A percentile compares a stretch with the other conserved stretches of the same genome.
Conservation (phyloP, 2,888 invertebrate species). For the Apotomis capreana region DNA sequence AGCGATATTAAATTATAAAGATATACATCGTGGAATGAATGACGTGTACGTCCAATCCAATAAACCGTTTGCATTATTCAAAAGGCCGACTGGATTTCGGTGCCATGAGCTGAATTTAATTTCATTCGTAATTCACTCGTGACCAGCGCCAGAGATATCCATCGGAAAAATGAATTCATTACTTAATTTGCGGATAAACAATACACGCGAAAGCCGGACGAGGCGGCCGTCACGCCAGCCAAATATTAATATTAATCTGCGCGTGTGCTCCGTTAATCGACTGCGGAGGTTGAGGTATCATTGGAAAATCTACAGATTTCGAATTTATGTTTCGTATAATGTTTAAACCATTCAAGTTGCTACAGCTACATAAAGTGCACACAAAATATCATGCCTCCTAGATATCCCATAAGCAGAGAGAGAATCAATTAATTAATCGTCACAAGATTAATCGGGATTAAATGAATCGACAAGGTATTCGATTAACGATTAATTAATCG, state of each 20-base stretch:
- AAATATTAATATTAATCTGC: slow-evolving; percentile 45
- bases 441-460: too few relatives aligned
- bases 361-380: neutral
- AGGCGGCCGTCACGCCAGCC: slow-evolving; percentile 40
- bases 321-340: slow-evolving; percentile 1
- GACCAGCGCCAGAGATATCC: slow-evolving; percentile 59
- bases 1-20: slow-evolving; percentile 52
- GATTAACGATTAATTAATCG: too few relatives aligned
- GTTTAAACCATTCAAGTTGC: neutral
- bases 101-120: slow-evolving; percentile 67
- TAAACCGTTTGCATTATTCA: slow-evolving; percentile 79
- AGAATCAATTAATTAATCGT: too few relatives aligned
- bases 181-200: slow-evolving; percentile 60
- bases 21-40: slow-evolving; percentile 58
- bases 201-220: slow-evolving; percentile 45
- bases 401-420: neutral
- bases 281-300: slow-evolving; percentile 5
- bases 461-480: too few relatives aligned
- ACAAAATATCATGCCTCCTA: neutral
- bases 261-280: slow-evolving; percentile 43
- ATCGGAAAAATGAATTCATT: slow-evolving; percentile 62
- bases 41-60: slow-evolving; percentile 64
- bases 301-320: slow-evolving; percentile 10
- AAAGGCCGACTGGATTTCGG: slow-evolving; percentile 71
- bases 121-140: slow-evolving; percentile 70